These are phyloP conservation scores for Carettochelys insculpta DNA, from an alignment of 2,113 vertebrate genomes.

Conservation along the genomic window DNA sequence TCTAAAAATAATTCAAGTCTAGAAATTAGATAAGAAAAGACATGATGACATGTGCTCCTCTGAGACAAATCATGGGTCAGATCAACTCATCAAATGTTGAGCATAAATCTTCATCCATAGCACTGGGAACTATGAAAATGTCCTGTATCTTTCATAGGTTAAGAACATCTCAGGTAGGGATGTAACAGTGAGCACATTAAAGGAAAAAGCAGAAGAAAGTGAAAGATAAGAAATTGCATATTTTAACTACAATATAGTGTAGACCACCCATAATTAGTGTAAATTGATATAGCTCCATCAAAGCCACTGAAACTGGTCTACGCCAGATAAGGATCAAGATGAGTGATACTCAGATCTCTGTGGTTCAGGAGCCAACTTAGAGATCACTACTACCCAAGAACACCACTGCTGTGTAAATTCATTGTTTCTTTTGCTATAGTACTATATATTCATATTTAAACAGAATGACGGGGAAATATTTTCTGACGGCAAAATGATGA, in stretches of 20 bases:
- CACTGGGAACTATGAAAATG: background rate
- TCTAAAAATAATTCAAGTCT: background rate
- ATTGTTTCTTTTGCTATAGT: background rate
- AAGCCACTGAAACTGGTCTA: background rate
- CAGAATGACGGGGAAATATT: background rate
- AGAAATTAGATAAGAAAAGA: background rate
- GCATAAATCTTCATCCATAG: background rate
- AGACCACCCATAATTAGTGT: background rate
- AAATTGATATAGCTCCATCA: background rate
- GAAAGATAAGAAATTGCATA: background rate
- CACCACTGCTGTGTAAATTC: background rate
- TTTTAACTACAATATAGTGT: background rate
- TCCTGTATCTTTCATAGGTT: background rate
- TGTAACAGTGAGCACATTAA: background rate
- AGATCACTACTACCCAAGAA: background rate
- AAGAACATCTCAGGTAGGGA: background rate
- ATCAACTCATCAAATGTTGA: background rate
- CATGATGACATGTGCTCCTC: too few species aligned
- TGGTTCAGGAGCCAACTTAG: background rate
- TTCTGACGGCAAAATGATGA: background rate
- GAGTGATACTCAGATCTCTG: too few species aligned
- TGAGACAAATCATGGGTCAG: background rate
- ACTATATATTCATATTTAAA: background rate
- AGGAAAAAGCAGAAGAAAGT: background rate
- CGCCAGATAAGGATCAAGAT: background rate